These are phyloP conservation scores for human DNA, from an alignment of 2,113 vertebrate genomes.

Conservation along the genomic window GRCh38 chr2:135716001-135716500, in stretches of 20 bases:
- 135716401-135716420: background rate
- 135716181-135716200: too few species aligned
- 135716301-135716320: background rate
- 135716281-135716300: background rate
- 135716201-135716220: background rate
- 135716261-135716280: background rate
- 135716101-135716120: background rate
- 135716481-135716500: conserved; percentile 21
- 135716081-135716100: too few species aligned
- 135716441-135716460: background rate
- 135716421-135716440: background rate
- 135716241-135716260: background rate
- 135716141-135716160: too few species aligned
- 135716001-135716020: conserved; percentile 24
- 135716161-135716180: too few species aligned
- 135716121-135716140: too few species aligned
- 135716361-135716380: background rate
- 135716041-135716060: background rate
- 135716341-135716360: background rate
- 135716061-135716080: too few species aligned
- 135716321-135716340: background rate
- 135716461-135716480: background rate
- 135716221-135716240: background rate
- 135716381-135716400: background rate
- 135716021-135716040: background rate